Percentiles rank a stretch among this genome's conserved stretches.
These are phyloP conservation scores for Itoplectis maculator DNA, from an alignment of 2,888 invertebrate species.

Conservation along the genomic window DNA sequence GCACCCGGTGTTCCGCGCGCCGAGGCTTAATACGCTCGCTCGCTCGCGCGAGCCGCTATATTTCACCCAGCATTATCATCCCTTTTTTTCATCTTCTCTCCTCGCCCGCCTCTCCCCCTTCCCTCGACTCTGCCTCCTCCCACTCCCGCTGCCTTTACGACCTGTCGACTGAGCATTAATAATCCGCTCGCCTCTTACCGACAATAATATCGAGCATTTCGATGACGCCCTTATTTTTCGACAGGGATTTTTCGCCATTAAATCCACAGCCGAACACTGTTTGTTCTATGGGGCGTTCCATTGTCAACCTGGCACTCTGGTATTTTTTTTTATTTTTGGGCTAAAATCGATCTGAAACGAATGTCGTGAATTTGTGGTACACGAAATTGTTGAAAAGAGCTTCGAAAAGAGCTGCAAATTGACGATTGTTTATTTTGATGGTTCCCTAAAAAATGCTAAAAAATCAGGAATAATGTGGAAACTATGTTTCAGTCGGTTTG, in stretches of 20 bases:
- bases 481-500: neutral
- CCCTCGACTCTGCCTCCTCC: slow-evolving; percentile 66
- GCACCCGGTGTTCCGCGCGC: slow-evolving; percentile 69
- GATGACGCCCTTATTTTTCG: slow-evolving; percentile 57
- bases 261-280: neutral
- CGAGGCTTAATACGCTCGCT: slow-evolving; percentile 63
- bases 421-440: neutral
- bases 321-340: too few relatives aligned
- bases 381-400: too few relatives aligned
- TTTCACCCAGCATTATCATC: slow-evolving; percentile 80
- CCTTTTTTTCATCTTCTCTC: slow-evolving; percentile 69
- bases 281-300: neutral
- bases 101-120: slow-evolving; percentile 32
- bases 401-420: too few relatives aligned
- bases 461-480: neutral
- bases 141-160: slow-evolving; percentile 75
- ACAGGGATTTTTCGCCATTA: slow-evolving; percentile 39
- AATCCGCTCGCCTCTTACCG: slow-evolving; percentile 74
- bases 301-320: too few relatives aligned
- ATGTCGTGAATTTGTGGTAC: too few relatives aligned
- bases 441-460: neutral
- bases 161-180: slow-evolving; percentile 80
- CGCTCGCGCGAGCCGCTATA: slow-evolving; percentile 73
- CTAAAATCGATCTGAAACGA: neutral
- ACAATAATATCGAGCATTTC: slow-evolving; percentile 72